Evolutionary conservation across 2,888 invertebrate genomes (phyloP), one percentile per base, ranked within the genome.

Genomic region (Ornithoptera priamus): DNA sequence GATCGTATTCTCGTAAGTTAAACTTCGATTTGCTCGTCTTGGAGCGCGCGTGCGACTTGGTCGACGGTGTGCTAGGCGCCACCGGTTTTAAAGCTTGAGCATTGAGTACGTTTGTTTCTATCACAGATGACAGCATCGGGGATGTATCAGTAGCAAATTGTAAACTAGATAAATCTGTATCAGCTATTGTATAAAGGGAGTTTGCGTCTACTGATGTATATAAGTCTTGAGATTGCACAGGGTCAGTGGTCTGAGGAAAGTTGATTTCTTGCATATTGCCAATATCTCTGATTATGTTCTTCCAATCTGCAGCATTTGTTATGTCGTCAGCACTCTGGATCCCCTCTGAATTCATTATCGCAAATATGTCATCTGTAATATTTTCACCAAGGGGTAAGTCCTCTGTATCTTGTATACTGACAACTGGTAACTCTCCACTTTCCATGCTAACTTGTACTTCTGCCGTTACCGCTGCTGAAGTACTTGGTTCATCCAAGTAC

Each of bases 1-100:
- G 95, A 85, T 97, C 96, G 87, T 96, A 97, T 81, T 96, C 96
- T 72, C 96, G 93, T 73, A 93, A 90, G 75, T 87, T 88, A 76
- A 89, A 88, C 78, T 92, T 93, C 71, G 88, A 85, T 78, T 92
- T 92, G 78, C 84, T 85, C 53, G 87, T 79, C 77, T 87, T 91
- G 39, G 84, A 81, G 73, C 86, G 83, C 53, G 83, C 82, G 67
- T 80, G 76, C 59, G 85, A 78, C 73, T 85, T 88, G 17, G 85
- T 83, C 24, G 84, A 77, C 71, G 77, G 83, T 15, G 87, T 87
- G 65, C 81, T 73, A 18, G 83, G 80, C 57, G 80, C 79, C 66
- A 77, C 71, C 4, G 81, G 78, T 76, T 83, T 83, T 76, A 81
- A 77, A 77, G 80, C 76, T 81, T 80, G 83, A 73, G 83, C 76